Evolutionary conservation across 1,140 invertebrate genomes (phyloP).

Genomic region (Hypsibius dujardini): DNA sequence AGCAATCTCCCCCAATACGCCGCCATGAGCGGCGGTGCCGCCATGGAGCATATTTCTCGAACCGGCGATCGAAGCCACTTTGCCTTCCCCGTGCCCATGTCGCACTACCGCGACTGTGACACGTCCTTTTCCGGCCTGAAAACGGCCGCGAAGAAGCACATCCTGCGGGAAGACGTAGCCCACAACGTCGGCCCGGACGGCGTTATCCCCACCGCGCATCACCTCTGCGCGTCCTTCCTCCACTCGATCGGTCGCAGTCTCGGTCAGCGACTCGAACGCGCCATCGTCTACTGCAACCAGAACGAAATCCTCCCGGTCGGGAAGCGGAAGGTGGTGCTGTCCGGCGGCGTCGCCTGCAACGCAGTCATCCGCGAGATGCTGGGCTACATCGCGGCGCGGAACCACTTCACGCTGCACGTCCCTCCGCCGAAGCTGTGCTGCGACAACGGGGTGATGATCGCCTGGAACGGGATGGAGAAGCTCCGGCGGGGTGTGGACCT

Average conservation of each 20-base stretch:
- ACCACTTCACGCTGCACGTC: slow-evolving; percentile 46
- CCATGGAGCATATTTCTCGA: slow-evolving; percentile 60
- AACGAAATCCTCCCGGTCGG: slow-evolving; percentile 39
- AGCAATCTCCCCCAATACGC: slow-evolving; percentile 55
- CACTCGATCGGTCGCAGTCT: slow-evolving; percentile 55
- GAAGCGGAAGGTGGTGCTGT: slow-evolving; percentile 49
- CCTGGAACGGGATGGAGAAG: slow-evolving; percentile 46
- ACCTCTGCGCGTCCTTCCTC: slow-evolving; percentile 71
- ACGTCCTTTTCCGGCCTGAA: slow-evolving; percentile 67
- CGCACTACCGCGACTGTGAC: slow-evolving; percentile 49
- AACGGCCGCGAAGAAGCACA: slow-evolving; percentile 36
- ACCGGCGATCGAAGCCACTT: slow-evolving; percentile 49
- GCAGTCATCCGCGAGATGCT: slow-evolving; percentile 54
- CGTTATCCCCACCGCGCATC: slow-evolving; percentile 55
- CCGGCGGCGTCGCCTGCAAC: slow-evolving; percentile 89
- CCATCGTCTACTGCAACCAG: slow-evolving; percentile 51
- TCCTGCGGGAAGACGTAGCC: slow-evolving; percentile 42
- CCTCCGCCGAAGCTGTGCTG: slow-evolving; percentile 74
- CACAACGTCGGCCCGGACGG: slow-evolving; percentile 43
- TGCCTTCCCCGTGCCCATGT: slow-evolving; percentile 44
- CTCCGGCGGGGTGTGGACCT: slow-evolving; percentile 14
- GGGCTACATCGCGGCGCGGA: slow-evolving; percentile 44
- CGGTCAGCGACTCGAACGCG: slow-evolving; percentile 58
- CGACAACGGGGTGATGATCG: slow-evolving; percentile 98
- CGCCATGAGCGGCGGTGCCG: slow-evolving; percentile 55